Conservation (phyloP, 2,888 invertebrate species). For the Volucella bombylans region DNA sequence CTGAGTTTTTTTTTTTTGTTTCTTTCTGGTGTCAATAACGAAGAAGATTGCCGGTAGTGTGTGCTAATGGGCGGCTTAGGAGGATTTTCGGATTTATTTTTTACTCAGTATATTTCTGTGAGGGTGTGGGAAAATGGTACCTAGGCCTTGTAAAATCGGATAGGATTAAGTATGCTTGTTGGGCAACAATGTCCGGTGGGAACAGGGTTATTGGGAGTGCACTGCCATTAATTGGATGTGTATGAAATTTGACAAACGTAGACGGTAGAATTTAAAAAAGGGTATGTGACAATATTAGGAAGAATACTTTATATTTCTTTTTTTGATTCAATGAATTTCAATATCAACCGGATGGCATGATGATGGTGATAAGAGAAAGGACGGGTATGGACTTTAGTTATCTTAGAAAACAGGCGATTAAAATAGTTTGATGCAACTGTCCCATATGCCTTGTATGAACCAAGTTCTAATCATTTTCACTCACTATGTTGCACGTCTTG, state of each 20-base stretch:
- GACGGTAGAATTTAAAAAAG: neutral
- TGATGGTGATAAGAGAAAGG: too few relatives aligned
- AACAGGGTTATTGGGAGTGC: slow-evolving; percentile 13
- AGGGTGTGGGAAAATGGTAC: too few relatives aligned
- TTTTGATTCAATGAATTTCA: too few relatives aligned
- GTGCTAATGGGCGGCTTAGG: slow-evolving; percentile 43
- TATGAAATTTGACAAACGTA: neutral
- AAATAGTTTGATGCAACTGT: too few relatives aligned
- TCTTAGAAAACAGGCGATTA: too few relatives aligned
- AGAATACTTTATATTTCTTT: too few relatives aligned
- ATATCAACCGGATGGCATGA: too few relatives aligned
- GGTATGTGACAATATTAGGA: neutral
- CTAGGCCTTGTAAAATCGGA: slow-evolving; percentile 24
- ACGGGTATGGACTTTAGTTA: too few relatives aligned
- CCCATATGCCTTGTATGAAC: too few relatives aligned
- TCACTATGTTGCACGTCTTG: too few relatives aligned
- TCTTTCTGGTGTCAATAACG: slow-evolving; percentile 4
- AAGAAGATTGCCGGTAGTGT: neutral
- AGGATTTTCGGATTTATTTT: neutral
- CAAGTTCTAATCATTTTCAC: too few relatives aligned
- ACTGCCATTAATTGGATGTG: neutral
- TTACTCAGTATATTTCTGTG: slow-evolving; percentile 1
- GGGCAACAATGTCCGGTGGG: slow-evolving; percentile 10
- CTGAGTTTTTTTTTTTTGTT: neutral
- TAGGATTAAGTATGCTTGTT: slow-evolving; percentile 30